Base-by-base conservation (phyloP, 2,113 vertebrate species). In the Etheostoma spectabile region DNA sequence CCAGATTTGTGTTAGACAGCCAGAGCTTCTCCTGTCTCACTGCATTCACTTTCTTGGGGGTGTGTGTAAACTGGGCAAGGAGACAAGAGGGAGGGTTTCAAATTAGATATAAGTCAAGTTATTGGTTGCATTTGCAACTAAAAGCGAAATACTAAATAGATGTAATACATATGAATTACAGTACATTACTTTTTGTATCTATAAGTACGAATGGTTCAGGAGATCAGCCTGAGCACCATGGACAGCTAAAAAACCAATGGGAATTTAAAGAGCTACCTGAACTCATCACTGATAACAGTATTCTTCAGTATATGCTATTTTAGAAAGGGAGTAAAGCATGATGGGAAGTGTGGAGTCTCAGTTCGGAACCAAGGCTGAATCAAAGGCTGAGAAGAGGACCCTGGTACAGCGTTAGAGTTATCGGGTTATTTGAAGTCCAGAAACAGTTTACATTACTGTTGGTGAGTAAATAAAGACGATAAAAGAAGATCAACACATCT, bases 321-420 rank as follows among this genome's bases (percentile, higher is more conserved):
- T 77, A 30, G 30, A 3, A 30, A 30, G 3, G 46, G 10, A 55
- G n/a, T 8, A 19, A 69, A 76, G 56, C 73, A 72, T 63, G 42
- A 53, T n/a, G 45, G 42, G 70, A 89, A 82, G 66, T 80, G 69
- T 78, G 13, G 19, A 59, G 64, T 74, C 12, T 68, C 24, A 24
- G 18, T 30, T 15, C 8, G 30, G 30, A 68, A 45, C 0, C 3
- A 84, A 52, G 35, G 21, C 59, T 79, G 30, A 90, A 79, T 48
- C 0, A 7, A 82, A 52, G 45, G 21, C 59, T 77, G 30, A 90
- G 77, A 42, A 38, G 66, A 18, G 38, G 45, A 81, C 45, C 55
- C 57, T 74, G 69, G 64, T 49, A 67, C 61, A 61, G 30, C 30
- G 4, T 30, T 30, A 30, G 30, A 4, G 30, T 30, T 30, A 30